Evolutionary conservation across 2,888 invertebrate genomes (phyloP).

Genomic region (Andrena trimmerana): DNA sequence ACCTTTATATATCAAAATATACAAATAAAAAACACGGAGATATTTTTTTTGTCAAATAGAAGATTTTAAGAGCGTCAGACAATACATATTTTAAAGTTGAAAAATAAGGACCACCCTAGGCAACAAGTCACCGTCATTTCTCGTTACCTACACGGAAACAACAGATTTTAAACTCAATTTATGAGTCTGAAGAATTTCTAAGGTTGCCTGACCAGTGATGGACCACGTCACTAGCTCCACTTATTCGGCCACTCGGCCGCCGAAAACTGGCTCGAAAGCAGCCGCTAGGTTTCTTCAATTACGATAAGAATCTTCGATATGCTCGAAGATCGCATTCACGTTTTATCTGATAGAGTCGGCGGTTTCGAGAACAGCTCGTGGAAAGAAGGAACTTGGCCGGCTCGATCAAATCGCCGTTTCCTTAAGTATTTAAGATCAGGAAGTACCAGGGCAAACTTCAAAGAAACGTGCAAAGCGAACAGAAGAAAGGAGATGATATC

Average conservation of each 20-base stretch:
- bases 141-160: too few species aligned
- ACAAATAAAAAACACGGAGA: too few species aligned
- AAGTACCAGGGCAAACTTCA: conserved; percentile 62
- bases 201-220: conserved; percentile 68
- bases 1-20: too few species aligned
- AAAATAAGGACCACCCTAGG: too few species aligned
- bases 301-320: conserved; percentile 29
- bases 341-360: conserved; percentile 26
- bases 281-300: not conserved
- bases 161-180: too few species aligned
- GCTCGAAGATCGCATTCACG: conserved; percentile 42
- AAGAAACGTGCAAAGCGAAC: conserved; percentile 57
- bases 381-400: conserved; percentile 29
- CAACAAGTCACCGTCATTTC: too few species aligned
- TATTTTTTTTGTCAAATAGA: too few species aligned
- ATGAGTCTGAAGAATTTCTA: conserved; percentile 28
- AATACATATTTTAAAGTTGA: too few species aligned
- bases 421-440: conserved; percentile 59
- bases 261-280: not conserved
- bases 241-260: not conserved
- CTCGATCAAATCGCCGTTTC: conserved; percentile 62
- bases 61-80: too few species aligned
- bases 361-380: conserved; percentile 7
- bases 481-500: conserved; percentile 70
- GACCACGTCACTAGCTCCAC: conserved; percentile 63